These are phyloP conservation scores for Cyanoderma ruficeps DNA, from an alignment of 2,113 vertebrate genomes.

Conservation along the genomic window DNA sequence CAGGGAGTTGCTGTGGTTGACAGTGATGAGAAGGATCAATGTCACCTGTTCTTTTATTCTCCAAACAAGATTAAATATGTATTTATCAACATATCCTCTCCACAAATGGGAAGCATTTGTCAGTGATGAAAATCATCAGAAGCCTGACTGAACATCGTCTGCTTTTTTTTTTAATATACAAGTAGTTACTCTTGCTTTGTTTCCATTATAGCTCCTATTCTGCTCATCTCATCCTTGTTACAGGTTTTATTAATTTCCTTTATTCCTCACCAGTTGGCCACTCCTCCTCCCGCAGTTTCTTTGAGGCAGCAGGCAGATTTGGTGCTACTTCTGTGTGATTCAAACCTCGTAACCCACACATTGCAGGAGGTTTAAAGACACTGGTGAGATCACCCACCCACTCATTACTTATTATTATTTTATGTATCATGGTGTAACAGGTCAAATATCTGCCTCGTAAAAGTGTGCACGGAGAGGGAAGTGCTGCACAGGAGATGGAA, in stretches of 20 bases:
- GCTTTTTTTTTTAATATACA: neutral
- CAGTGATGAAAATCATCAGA: neutral
- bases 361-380: constrained; percentile 43
- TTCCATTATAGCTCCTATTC: neutral
- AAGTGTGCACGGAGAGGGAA: neutral
- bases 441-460: constrained; percentile 44
- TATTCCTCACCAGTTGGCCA: neutral
- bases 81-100: neutral
- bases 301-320: neutral
- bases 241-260: neutral
- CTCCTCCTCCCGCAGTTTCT: neutral
- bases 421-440: constrained; percentile 36
- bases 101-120: neutral
- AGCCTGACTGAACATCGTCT: neutral
- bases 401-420: constrained; percentile 44
- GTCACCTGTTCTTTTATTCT: neutral
- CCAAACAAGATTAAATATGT: neutral
- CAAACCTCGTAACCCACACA: constrained; percentile 44
- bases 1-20: neutral
- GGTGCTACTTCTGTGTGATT: constrained; percentile 26
- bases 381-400: constrained; percentile 55
- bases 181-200: neutral
- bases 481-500: neutral
- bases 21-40: neutral
- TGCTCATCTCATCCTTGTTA: neutral